Evolutionary conservation across 1,140 invertebrate genomes (phyloP).

Genomic region (Camponotus pennsylvanicus): DNA sequence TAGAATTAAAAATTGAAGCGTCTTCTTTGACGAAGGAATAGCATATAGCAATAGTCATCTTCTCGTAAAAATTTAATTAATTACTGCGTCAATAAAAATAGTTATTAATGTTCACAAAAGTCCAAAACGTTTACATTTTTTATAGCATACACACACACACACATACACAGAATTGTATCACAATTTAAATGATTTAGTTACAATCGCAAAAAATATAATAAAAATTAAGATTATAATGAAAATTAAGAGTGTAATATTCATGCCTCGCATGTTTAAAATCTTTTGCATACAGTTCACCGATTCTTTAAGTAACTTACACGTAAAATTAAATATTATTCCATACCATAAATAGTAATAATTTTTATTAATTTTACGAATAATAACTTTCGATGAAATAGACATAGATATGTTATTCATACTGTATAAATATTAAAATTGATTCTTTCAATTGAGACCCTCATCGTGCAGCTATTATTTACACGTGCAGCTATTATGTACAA

Average conservation of each 20-base stretch:
- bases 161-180: background rate
- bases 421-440: constrained; percentile 62
- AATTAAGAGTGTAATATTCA: background rate
- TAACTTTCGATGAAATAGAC: background rate
- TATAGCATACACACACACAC: background rate
- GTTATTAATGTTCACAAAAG: background rate
- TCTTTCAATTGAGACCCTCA: constrained; percentile 62
- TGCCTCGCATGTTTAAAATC: background rate
- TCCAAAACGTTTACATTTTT: constrained; percentile 7
- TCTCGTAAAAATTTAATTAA: background rate
- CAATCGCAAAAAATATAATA: background rate
- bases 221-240: background rate
- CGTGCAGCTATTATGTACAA: constrained; percentile 70
- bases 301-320: background rate
- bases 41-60: background rate
- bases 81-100: background rate
- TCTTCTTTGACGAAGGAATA: background rate
- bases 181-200: background rate
- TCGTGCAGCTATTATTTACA: constrained; percentile 71
- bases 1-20: background rate
- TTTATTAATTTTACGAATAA: background rate
- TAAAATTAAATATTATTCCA: constrained; percentile 7
- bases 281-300: background rate
- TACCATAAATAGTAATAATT: background rate
- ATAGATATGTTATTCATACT: constrained; percentile 14